Evolutionary conservation across 2,888 invertebrate genomes (phyloP), one percentile per base, ranked within the genome.

Genomic region (Arenicola marina): DNA sequence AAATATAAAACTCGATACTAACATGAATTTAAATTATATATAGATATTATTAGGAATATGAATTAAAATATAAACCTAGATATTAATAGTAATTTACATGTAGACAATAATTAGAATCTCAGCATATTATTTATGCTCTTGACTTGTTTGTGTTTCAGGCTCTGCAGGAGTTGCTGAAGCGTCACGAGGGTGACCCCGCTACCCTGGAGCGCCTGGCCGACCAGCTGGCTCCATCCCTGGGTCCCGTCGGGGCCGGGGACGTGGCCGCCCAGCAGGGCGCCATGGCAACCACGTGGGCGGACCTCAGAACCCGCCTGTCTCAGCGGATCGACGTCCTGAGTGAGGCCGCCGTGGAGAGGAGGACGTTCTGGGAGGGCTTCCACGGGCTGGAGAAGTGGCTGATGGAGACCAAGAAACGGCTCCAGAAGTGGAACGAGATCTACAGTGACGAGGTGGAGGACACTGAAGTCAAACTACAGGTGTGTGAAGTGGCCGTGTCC

Each of bases 281-380:
- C 1, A 88, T 93, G 68, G 90, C 91, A 75, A 91, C 91, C 4
- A 88, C 92, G 65, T 93, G 92, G 90, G 78, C 90, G n/a, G 88
- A 90, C 0, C 89, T 94, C 54, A 73, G 77, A 38, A 77, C 75
- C 34, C 73, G 73, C 45, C 90, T 91, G 0, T 87, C 88, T 56
- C 92, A 93, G 80, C 89, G 91, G 85, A 89, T 89, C 59, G 69
- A 73, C 28, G 69, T 70, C 46, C 69, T 81, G 3, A 63, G 66
- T 3, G 72, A 66, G 53, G 76, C 77, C 4, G 62, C 81, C n/a
- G 69, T 76, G 56, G 76, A 78, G 32, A 31, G 65, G 21, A 53
- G 63, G 54, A 61, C 90, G 58, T 92, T 94, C 76, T 92, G 93
- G 79, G 86, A 86, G 1, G 91, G 92, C 73, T 88, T 90, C 0